Conservation (phyloP, 2,888 invertebrate genomes). For the Oegoconia quadripuncta region DNA sequence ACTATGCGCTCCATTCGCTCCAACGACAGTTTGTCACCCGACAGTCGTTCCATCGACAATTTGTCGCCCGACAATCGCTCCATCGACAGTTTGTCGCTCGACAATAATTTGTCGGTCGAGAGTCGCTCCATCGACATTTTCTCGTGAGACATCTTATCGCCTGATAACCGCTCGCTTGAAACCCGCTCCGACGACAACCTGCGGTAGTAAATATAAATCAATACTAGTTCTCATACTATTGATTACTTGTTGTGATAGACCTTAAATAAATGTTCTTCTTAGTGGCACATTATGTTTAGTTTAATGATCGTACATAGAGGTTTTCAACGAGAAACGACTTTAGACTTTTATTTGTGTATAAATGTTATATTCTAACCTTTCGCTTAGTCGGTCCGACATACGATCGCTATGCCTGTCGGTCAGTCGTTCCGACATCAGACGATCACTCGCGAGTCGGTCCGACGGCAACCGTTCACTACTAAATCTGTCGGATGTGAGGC, state of each 20-base stretch:
- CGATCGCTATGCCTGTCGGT: constrained; percentile 20
- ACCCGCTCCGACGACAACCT: too few relatives aligned
- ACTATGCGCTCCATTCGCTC: constrained; percentile 33
- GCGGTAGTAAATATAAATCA: too few relatives aligned
- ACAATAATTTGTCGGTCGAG: constrained; percentile 39
- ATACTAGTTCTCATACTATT: too few relatives aligned
- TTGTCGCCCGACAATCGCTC: constrained; percentile 31
- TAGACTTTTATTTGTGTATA: too few relatives aligned
- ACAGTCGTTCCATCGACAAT: constrained; percentile 12
- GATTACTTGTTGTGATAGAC: too few relatives aligned
- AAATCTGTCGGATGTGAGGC: constrained; percentile 3
- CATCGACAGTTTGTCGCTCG: constrained; percentile 37
- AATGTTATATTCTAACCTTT: too few relatives aligned
- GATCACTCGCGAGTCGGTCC: constrained; percentile 6
- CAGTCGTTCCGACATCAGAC: constrained; percentile 9
- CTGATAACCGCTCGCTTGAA: constrained; percentile 37
- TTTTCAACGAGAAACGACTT: too few relatives aligned
- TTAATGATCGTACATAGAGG: too few relatives aligned
- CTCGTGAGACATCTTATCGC: constrained; percentile 39
- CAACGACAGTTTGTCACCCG: constrained; percentile 8
- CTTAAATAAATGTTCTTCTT: too few relatives aligned
- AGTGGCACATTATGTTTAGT: too few relatives aligned
- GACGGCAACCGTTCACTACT: constrained; percentile 14
- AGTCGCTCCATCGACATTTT: constrained; percentile 36
- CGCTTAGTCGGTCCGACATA: too few relatives aligned